Conservation (phyloP, 2,797 vertebrate genomes). For the Harpia harpyja region DNA sequence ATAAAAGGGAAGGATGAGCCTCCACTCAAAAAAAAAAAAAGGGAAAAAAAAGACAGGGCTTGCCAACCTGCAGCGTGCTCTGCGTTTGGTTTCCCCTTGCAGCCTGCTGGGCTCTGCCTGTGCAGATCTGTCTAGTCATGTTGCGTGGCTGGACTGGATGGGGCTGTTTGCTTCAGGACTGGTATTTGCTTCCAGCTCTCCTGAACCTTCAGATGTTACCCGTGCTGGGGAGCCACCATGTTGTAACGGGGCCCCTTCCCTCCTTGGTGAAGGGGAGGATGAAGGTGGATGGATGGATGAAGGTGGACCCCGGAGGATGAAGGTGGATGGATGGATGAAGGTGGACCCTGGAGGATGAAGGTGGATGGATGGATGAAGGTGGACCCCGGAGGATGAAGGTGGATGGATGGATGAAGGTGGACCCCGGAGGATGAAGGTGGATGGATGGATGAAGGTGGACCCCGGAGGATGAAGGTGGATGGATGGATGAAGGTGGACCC, state of each 20-base stretch:
- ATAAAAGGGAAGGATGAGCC: background rate
- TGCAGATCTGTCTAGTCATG: constrained; percentile 33
- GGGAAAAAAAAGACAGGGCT: fast-evolving
- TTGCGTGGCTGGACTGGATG: background rate
- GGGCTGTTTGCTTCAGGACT: background rate
- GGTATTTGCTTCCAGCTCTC: background rate
- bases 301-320: background rate
- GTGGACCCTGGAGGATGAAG: background rate
- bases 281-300: too few relatives aligned
- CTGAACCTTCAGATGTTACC: background rate
- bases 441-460: too few relatives aligned
- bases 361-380: too few relatives aligned
- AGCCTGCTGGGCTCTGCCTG: background rate
- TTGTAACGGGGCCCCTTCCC: background rate
- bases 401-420: too few relatives aligned
- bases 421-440: background rate
- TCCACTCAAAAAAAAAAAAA: background rate
- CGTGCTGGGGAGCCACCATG: fast-evolving
- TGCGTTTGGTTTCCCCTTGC: background rate
- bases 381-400: background rate
- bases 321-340: too few relatives aligned
- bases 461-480: background rate
- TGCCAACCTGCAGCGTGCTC: background rate
- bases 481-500: background rate
- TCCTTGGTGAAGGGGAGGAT: background rate